Percentiles rank a stretch among this genome's conserved stretches.
Evolutionary conservation across 2,888 invertebrate species (phyloP).

Genomic region (Andrena camellia): DNA sequence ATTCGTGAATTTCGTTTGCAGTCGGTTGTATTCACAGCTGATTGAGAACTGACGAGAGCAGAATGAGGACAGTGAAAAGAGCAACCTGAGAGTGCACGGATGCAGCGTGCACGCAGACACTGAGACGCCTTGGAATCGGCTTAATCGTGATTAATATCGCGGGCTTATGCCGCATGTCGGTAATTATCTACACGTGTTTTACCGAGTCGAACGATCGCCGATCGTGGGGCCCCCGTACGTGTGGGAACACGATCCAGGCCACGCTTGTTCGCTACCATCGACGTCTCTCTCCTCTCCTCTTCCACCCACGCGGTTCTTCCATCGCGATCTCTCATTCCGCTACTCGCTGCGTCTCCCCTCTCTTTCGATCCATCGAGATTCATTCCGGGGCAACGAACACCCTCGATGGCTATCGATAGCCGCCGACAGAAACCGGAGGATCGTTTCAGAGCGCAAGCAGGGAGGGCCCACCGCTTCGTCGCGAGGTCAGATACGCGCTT

Average conservation of each 20-base stretch:
- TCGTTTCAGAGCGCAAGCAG: background rate
- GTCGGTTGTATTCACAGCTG: background rate
- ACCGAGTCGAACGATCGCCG: slow-evolving; percentile 70
- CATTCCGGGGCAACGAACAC: slow-evolving; percentile 32
- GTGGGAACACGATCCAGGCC: slow-evolving; percentile 76
- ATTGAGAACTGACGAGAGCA: background rate
- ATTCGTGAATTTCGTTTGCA: too few species aligned
- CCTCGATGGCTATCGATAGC: slow-evolving; percentile 39
- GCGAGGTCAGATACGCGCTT: slow-evolving; percentile 46
- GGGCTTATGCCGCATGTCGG: slow-evolving; percentile 74
- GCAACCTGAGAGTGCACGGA: slow-evolving; percentile 36
- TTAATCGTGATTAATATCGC: slow-evolving; percentile 82
- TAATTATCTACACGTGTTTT: slow-evolving; percentile 80
- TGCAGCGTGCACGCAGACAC: slow-evolving; percentile 47
- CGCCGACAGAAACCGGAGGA: slow-evolving; percentile 22
- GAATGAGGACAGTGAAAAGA: background rate
- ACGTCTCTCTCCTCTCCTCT: slow-evolving; percentile 44
- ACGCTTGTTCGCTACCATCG: slow-evolving; percentile 61
- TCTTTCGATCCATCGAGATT: slow-evolving; percentile 16
- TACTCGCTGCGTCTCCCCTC: background rate
- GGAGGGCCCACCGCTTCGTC: slow-evolving; percentile 39
- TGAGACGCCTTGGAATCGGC: slow-evolving; percentile 73
- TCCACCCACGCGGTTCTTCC: slow-evolving; percentile 42
- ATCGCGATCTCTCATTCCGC: slow-evolving; percentile 16
- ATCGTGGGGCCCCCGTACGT: slow-evolving; percentile 64